Base-by-base conservation (phyloP, 2,797 vertebrate genomes). In the Argentina silus region DNA sequence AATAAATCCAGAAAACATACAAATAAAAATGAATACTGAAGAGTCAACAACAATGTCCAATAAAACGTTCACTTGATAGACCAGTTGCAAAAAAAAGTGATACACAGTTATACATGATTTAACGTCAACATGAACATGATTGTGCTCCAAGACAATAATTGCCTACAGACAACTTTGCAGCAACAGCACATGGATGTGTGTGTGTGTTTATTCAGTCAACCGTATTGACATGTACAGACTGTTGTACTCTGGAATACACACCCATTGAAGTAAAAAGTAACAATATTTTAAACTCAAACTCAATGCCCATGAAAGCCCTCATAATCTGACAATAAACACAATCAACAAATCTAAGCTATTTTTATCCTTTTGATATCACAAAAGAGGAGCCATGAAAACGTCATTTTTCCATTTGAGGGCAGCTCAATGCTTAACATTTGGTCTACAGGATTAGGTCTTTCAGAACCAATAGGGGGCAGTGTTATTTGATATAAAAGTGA, bases 381-480 rank as follows among this genome's bases (percentile, higher is more conserved):
- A 50, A 42, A n/a, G 27, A 70, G 61, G 53, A 67, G 45, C 50
- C 27, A 42, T 66, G 23, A 19, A 6, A 51, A 62, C 56, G 45
- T 63, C 7, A 2, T 19, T 73, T 15, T 60, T 21, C 42, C 5
- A 11, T 48, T 64, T 66, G 11, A 50, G 76, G 51, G 7, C 45
- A 65, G 74, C 57, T 72, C 65, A 27, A 67, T 60, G 57, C 68
- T 48, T 45, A 19, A 42, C 21, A 42, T 78, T 78, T 77, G 81
- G 74, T 74, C 56, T 36, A 36, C 27, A 36, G 27, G 7, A 3
- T 12, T 72, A 0, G 45, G 56, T 68, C 9, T 48, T 59, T 19
- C 69, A 8, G 0, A 23, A 81, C 89, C 92, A 89, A 87, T 75
- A 91, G 91, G 87, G 87, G 90, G 89, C 89, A 91, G 89, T 90